Conservation (phyloP, 2,113 vertebrate species). For the Clarias gariepinus region DNA sequence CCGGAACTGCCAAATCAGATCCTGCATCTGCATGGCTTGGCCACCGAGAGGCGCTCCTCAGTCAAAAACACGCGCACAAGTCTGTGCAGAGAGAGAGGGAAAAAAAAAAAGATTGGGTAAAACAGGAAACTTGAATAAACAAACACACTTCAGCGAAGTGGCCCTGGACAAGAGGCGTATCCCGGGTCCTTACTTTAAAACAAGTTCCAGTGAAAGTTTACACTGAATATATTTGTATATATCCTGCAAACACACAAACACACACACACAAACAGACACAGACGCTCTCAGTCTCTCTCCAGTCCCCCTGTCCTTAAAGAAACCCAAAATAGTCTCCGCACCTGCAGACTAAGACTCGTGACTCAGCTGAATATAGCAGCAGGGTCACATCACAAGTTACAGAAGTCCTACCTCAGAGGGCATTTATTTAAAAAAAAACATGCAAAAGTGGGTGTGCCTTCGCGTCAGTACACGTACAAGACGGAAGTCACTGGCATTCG, state of each 20-base stretch:
- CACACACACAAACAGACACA: background rate
- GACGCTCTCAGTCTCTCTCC: background rate
- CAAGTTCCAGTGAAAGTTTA: background rate
- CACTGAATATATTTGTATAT: background rate
- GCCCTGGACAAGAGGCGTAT: background rate
- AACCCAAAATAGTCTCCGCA: slow-evolving; percentile 14
- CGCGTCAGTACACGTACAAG: background rate
- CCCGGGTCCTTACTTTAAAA: background rate
- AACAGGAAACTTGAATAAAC: background rate
- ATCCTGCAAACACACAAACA: background rate
- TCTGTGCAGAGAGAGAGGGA: slow-evolving; percentile 29
- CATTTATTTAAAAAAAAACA: background rate
- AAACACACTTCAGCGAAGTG: background rate
- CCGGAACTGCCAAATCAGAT: slow-evolving; percentile 86
- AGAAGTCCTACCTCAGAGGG: background rate
- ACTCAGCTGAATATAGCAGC: background rate
- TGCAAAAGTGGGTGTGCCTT: background rate
- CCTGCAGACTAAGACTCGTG: background rate
- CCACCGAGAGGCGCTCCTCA: slow-evolving; percentile 26
- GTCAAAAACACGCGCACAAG: slow-evolving; percentile 17
- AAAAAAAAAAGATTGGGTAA: background rate
- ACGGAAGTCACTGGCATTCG: background rate
- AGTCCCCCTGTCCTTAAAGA: background rate
- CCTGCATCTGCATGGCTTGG: slow-evolving; percentile 85
- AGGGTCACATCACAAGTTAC: background rate